A percentile compares a stretch with the other conserved stretches of the same genome.
Conservation (phyloP, 2,888 invertebrate genomes). For the Hydraecia micacea region DNA sequence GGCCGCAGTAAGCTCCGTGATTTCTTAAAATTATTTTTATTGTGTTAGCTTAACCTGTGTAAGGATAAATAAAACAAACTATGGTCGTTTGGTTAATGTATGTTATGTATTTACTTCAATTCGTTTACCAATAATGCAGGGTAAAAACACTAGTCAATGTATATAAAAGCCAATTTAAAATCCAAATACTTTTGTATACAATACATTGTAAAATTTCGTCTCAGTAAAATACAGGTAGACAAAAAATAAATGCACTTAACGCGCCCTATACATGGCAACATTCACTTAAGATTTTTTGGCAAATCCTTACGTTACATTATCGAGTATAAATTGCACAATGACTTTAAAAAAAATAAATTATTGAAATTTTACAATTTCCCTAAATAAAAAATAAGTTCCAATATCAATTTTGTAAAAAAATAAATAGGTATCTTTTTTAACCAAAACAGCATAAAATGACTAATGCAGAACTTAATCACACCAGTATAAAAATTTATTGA, state of each 20-base stretch:
- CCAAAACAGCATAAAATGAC: slow-evolving; percentile 60
- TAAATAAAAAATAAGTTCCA: slow-evolving; percentile 73
- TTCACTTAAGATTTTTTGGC: slow-evolving; percentile 80
- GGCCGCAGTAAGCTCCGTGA: neutral
- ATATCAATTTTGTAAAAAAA: slow-evolving; percentile 74
- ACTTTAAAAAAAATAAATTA: slow-evolving; percentile 70
- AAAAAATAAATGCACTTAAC: slow-evolving; percentile 86
- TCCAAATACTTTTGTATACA: slow-evolving; percentile 78
- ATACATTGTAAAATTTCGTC: slow-evolving; percentile 79
- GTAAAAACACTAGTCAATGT: slow-evolving; percentile 83
- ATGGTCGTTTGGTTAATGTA: slow-evolving; percentile 77
- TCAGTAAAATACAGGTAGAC: slow-evolving; percentile 78
- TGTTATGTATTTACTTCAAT: slow-evolving; percentile 83
- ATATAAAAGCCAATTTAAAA: slow-evolving; percentile 84
- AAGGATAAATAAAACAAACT: slow-evolving; percentile 64
- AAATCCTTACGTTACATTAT: slow-evolving; percentile 77
- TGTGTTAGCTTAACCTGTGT: neutral
- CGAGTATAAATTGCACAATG: slow-evolving; percentile 79
- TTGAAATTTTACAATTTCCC: slow-evolving; percentile 60
- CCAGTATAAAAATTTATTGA: slow-evolving; percentile 57
- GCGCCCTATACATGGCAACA: slow-evolving; percentile 86
- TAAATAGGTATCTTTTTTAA: slow-evolving; percentile 65
- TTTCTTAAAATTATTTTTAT: neutral
- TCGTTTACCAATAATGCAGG: slow-evolving; percentile 81
- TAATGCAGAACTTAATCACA: slow-evolving; percentile 59